phyloP scores from a whole-genome alignment of 2,888 invertebrate genomes.

The Rhamnusium bicolor region DNA sequence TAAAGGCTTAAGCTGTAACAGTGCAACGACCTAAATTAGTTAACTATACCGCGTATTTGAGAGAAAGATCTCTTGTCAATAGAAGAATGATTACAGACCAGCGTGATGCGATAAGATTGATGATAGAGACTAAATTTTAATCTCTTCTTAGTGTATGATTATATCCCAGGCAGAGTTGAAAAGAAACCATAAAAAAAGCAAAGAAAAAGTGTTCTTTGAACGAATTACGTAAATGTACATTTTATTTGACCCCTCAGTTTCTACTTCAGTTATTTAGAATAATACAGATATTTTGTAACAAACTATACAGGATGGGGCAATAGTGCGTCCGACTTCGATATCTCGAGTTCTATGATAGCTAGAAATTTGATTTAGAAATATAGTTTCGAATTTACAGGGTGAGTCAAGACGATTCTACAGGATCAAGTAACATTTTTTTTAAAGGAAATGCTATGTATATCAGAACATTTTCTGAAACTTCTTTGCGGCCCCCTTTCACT shows the following conservation, averaged over 20 bases:
- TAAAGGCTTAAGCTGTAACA: conserved; percentile 9
- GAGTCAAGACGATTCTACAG: too few species aligned
- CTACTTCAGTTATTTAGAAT: neutral
- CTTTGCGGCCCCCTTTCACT: too few species aligned
- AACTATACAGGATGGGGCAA: too few species aligned
- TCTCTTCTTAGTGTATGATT: conserved; percentile 18
- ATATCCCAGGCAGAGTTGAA: neutral
- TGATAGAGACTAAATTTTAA: conserved; percentile 20
- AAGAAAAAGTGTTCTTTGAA: neutral
- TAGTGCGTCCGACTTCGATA: too few species aligned
- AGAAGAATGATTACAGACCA: conserved; percentile 3
- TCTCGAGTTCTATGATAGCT: too few species aligned
- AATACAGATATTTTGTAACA: neutral
- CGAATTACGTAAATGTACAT: neutral
- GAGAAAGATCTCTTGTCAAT: conserved; percentile 13
- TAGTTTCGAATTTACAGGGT: too few species aligned
- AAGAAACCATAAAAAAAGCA: neutral
- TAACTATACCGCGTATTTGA: neutral
- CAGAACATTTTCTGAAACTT: too few species aligned
- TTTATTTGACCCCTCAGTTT: neutral
- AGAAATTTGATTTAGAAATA: too few species aligned
- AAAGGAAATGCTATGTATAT: too few species aligned
- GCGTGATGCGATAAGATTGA: conserved; percentile 16
- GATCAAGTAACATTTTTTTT: too few species aligned
- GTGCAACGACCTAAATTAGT: conserved; percentile 8